These are phyloP conservation scores for Sesia bembeciformis DNA, from an alignment of 2,888 invertebrate genomes.

Conservation along the genomic window DNA sequence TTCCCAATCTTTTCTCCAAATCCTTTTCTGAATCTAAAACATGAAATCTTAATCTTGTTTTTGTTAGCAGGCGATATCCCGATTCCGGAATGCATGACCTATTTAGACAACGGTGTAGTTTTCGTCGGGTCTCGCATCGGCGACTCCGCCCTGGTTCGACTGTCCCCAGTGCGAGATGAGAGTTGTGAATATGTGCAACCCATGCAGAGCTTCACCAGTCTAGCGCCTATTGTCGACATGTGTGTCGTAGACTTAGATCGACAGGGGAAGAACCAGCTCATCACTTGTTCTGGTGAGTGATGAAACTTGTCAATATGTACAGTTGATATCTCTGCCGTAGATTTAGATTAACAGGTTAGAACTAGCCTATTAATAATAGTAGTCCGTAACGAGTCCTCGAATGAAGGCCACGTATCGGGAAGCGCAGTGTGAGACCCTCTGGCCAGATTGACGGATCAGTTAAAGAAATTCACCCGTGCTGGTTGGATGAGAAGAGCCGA, in stretches of 20 bases:
- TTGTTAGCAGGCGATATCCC: constrained; percentile 82
- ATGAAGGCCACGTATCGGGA: no score
- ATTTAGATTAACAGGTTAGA: no score
- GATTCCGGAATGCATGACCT: constrained; percentile 97
- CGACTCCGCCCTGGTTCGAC: constrained; percentile 94
- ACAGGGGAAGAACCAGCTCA: constrained; percentile 97
- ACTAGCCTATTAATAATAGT: no score
- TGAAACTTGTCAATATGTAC: no score
- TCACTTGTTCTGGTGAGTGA: constrained; percentile 91
- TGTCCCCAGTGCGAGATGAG: constrained; percentile 89
- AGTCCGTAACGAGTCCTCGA: no score
- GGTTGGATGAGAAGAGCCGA: no score
- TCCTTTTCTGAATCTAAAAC: not conserved
- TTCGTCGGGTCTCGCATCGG: constrained; percentile 97
- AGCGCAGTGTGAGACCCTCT: no score
- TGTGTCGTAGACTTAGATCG: constrained; percentile 97
- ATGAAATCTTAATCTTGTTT: not conserved
- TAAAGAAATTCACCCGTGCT: no score
- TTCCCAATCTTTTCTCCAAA: no score
- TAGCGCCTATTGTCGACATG: constrained; percentile 98
- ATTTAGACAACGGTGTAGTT: constrained; percentile 97
- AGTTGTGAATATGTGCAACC: constrained; percentile 91
- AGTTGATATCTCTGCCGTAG: no score
- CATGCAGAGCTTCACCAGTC: constrained; percentile 97
- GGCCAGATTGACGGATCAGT: not conserved